Evolutionary conservation across 2,113 vertebrate genomes (phyloP), one percentile per base, ranked within the genome.

Genomic region (Ptilorrhoa leucosticta): DNA sequence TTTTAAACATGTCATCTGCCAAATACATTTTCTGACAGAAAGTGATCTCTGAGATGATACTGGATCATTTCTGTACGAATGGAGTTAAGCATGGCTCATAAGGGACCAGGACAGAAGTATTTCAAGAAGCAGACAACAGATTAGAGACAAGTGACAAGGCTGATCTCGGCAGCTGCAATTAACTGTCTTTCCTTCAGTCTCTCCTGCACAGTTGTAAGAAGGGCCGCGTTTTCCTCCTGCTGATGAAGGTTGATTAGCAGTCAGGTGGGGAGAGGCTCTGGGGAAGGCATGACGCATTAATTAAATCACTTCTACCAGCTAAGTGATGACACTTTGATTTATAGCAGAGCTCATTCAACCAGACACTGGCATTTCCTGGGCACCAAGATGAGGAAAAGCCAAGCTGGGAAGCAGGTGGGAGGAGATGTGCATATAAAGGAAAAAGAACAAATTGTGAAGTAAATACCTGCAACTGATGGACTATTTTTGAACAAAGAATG

Each of bases 271-370:
- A 95, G 91, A 96, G 80, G 82, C 97, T 96, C 98, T 33, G 58
- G 96, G 96, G 97, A 98, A 90, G 93, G 91, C 92, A 97, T 73
- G 63, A 96, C 13, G 39, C 97, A 98, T 97, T 98, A 98, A 98
- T 98, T 98, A 98, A 98, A 98, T 98, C 98, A 98, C 96, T 98
- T 97, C 97, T 96, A 90, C 97, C 94, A 96, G 98, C 97, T 98
- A 98, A 98, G 97, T 97, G 97, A 97, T 97, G 97, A 97, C 97
- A 98, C 97, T 97, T 97, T 98, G 98, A 98, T 98, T 98, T 97
- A 98, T 98, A 98, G 97, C 92, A 89, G 63, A 68, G 89, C 96
- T 98, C 97, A 97, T 97, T 97, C 98, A 97, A 87, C 87, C 91
- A 97, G 97, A 96, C 97, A 94, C 91, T 65, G 69, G 96, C 97